These are phyloP conservation scores for Nesidiocoris tenuis DNA, from an alignment of 2,888 invertebrate genomes.

Conservation along the genomic window DNA sequence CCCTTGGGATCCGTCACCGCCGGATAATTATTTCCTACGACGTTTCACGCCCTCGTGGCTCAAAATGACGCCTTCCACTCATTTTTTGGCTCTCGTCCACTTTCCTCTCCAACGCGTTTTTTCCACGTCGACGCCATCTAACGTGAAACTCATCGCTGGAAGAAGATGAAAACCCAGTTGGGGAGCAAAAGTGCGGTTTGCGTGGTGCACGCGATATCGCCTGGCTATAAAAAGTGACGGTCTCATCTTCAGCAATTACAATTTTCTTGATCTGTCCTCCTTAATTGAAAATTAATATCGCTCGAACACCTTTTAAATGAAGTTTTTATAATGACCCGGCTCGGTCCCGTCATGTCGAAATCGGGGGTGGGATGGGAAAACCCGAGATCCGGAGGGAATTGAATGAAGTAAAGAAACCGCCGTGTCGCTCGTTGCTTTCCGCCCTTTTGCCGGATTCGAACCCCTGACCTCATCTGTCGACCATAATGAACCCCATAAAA, in stretches of 20 bases:
- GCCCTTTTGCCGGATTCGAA: too few relatives aligned
- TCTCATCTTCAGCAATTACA: not conserved
- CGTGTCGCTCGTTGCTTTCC: too few relatives aligned
- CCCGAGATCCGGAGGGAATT: too few relatives aligned
- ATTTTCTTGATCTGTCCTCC: not conserved
- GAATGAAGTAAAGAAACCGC: too few relatives aligned
- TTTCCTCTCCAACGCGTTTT: not conserved
- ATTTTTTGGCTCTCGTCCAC: not conserved
- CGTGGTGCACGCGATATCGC: not conserved
- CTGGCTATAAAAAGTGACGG: not conserved
- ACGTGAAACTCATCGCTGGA: not conserved
- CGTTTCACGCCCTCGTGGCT: not conserved
- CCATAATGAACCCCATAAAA: too few relatives aligned
- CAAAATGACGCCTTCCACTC: not conserved
- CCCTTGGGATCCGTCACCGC: not conserved
- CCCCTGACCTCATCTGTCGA: too few relatives aligned
- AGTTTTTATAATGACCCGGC: too few relatives aligned
- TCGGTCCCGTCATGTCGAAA: too few relatives aligned
- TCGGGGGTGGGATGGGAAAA: too few relatives aligned
- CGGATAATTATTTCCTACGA: not conserved
- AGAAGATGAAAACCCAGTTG: not conserved
- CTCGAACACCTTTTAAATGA: not conserved
- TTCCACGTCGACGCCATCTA: not conserved
- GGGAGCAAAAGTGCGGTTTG: not conserved
- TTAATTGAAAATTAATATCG: not conserved